These are phyloP conservation scores for Drosophila peninsularis DNA, from an alignment of 2,888 invertebrate species.

Conservation along the genomic window DNA sequence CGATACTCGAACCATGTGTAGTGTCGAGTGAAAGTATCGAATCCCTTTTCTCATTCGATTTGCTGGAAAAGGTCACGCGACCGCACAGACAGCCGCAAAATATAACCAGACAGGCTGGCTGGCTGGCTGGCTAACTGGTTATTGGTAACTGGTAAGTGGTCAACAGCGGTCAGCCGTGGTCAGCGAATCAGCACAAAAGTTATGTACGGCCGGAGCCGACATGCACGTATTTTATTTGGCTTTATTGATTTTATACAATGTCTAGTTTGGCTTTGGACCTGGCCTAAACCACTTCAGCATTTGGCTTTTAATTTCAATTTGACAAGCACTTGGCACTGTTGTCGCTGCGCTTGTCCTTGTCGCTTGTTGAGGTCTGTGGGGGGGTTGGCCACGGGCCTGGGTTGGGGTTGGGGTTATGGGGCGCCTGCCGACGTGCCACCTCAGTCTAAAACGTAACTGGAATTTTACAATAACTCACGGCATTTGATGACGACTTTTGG, in stretches of 20 bases:
- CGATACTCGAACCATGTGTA: constrained; percentile 16
- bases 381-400: too few species aligned
- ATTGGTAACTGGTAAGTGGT: constrained; percentile 29
- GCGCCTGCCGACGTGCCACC: constrained; percentile 37
- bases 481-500: constrained; percentile 74
- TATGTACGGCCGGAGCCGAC: constrained; percentile 31
- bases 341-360: constrained; percentile 25
- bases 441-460: constrained; percentile 41
- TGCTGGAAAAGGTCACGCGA: constrained; percentile 64
- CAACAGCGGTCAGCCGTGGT: constrained; percentile 13
- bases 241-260: constrained; percentile 69
- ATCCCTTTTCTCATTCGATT: constrained; percentile 25
- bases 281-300: constrained; percentile 52
- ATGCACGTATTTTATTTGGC: constrained; percentile 65
- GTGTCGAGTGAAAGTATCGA: constrained; percentile 51
- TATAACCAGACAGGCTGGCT: constrained; percentile 40
- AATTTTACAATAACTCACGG: constrained; percentile 75
- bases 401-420: too few species aligned
- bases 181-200: constrained; percentile 51
- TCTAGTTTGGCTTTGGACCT: constrained; percentile 32
- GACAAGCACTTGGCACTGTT: constrained; percentile 74
- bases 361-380: neutral
- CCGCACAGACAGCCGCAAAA: constrained; percentile 57
- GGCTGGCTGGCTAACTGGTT: constrained; percentile 5
- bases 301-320: constrained; percentile 78